A percentile compares a stretch with the other conserved stretches of the same genome.
Evolutionary conservation across 2,888 invertebrate genomes (phyloP).

Genomic region (Cepaea hortensis): DNA sequence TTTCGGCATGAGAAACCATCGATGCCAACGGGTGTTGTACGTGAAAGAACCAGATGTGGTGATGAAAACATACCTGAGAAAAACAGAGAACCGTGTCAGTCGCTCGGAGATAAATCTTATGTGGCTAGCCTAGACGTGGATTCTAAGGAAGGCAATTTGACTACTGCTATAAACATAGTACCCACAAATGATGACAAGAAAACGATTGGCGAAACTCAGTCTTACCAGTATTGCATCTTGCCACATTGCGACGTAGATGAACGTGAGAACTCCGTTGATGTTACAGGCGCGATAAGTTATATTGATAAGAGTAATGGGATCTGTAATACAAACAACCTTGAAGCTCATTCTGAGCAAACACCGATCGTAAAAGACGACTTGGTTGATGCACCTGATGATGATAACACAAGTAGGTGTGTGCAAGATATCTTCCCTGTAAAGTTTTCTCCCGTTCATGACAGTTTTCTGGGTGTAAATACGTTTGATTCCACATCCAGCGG

Average conservation of each 20-base stretch:
- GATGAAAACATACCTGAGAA: background rate
- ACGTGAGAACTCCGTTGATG: background rate
- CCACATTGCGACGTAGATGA: background rate
- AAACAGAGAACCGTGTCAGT: background rate
- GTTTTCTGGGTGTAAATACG: background rate
- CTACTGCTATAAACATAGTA: background rate
- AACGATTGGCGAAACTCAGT: background rate
- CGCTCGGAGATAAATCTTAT: background rate
- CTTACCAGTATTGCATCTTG: too few relatives aligned
- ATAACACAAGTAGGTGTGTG: background rate
- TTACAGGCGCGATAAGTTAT: background rate
- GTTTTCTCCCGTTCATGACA: background rate
- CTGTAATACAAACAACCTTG: background rate
- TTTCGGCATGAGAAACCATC: background rate
- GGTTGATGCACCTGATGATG: background rate
- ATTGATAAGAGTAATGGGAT: constrained; percentile 1
- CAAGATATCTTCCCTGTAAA: too few relatives aligned
- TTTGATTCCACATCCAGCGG: background rate
- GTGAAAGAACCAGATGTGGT: background rate
- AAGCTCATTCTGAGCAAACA: background rate
- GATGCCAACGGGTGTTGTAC: too few relatives aligned
- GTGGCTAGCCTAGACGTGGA: background rate
- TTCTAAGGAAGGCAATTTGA: background rate
- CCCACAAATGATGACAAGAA: background rate
- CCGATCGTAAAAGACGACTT: background rate